Evolutionary conservation across 2,888 invertebrate species (phyloP).

Genomic region (Xanthia togata): DNA sequence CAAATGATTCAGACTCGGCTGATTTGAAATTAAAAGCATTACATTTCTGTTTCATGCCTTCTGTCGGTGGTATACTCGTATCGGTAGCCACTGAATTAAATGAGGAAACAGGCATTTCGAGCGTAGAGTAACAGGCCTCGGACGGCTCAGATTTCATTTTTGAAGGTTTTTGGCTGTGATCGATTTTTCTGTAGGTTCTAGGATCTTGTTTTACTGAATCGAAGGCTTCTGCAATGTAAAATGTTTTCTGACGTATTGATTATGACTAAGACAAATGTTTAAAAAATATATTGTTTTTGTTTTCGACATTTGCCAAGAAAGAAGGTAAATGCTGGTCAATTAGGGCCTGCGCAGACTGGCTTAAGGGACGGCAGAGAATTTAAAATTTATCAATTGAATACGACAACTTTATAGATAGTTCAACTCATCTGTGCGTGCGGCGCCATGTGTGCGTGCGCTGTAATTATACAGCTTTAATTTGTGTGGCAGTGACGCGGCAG

Average conservation of each 20-base stretch:
- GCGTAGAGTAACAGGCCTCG: background rate
- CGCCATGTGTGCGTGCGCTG: too few relatives aligned
- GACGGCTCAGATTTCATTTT: background rate
- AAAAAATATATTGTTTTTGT: background rate
- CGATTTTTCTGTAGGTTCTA: background rate
- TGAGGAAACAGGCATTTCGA: constrained; percentile 6
- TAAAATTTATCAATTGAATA: too few relatives aligned
- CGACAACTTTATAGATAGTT: too few relatives aligned
- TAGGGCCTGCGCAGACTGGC: too few relatives aligned
- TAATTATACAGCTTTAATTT: too few relatives aligned
- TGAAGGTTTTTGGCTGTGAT: background rate
- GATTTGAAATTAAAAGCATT: constrained; percentile 27
- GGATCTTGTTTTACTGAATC: constrained; percentile 24
- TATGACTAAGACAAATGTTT: too few relatives aligned
- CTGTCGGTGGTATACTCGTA: background rate
- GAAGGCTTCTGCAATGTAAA: constrained; percentile 51
- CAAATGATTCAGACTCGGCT: constrained; percentile 2
- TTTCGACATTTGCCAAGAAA: background rate
- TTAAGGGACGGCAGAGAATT: too few relatives aligned
- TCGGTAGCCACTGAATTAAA: constrained; percentile 7
- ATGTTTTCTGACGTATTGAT: background rate
- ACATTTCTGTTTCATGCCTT: constrained; percentile 19
- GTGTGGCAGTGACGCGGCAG: too few relatives aligned
- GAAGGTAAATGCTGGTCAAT: background rate
- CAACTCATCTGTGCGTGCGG: too few relatives aligned